Base-by-base conservation (phyloP, 1,140 invertebrate species). In the Drosophila murphyi region DNA sequence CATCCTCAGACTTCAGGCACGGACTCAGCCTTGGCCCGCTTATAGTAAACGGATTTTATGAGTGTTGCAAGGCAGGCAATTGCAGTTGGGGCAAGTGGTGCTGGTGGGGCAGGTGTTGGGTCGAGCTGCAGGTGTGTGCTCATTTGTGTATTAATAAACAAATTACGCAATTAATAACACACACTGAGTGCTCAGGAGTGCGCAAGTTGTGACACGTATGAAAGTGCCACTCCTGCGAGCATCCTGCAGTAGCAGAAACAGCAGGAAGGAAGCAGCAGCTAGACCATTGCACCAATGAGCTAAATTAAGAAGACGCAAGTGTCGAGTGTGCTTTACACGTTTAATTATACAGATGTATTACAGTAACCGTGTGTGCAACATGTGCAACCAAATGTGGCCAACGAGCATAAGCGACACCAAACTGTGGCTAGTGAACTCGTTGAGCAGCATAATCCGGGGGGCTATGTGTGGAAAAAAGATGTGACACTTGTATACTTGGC, bases 91-190 rank as follows among this genome's bases (percentile, higher is more conserved):
- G 20, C 20, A 20, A 20, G 20, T 20, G 20, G 20, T 20, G 20
- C 20, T 20, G 20, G 20, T 20, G 20, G 20, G 20, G 37, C 28
- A 37, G 29, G 39, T 52, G 56, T 20, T 50, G 51, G 6, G 12
- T 65, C 47, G 35, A 47, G 34, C 45, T 50, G 43, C 59, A 48
- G 39, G 60, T 73, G 57, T 51, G 51, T 76, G 59, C 34, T 68
- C 56, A 76, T 31, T 76, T 82, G 82, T 52, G 67, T 87, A 87
- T 87, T 87, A 82, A 87, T 88, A 88, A 82, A 82, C 83, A 80
- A 78, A 83, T 88, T 80, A 88, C 83, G 80, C 80, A 87, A 88
- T 87, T 87, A 87, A 88, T 87, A 74, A 88, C 83, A 87, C 83
- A 72, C 85, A 78, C 54, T 87, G 80, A 80, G 83, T 74, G 65